Conservation (phyloP, 2,113 vertebrate species). For the Monopterus albus region DNA sequence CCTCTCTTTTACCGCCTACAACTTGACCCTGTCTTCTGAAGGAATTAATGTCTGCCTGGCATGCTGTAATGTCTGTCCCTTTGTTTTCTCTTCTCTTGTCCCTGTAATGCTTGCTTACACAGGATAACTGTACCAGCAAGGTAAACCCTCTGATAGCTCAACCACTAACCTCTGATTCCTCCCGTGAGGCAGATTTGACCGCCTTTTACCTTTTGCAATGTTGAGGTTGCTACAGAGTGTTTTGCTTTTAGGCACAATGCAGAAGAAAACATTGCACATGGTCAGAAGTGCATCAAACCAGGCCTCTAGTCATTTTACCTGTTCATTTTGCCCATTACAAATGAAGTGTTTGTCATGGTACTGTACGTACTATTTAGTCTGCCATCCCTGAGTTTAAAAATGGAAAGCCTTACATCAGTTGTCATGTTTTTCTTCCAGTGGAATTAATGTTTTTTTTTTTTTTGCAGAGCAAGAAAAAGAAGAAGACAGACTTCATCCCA, state of each 20-base stretch:
- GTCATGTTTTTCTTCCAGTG: neutral
- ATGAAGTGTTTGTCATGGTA: conserved; percentile 2
- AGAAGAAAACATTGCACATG: neutral
- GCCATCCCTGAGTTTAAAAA: conserved; percentile 16
- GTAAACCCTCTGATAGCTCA: conserved; percentile 82
- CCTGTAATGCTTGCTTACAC: conserved; percentile 84
- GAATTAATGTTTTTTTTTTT: conserved; percentile 58
- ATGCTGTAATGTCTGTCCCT: conserved; percentile 71
- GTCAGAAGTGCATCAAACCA: conserved; percentile 18
- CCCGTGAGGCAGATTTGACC: conserved; percentile 35
- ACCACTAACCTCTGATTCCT: conserved; percentile 43
- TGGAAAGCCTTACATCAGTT: neutral
- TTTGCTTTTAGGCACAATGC: neutral
- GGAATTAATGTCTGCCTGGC: conserved; percentile 47
- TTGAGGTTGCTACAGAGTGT: neutral
- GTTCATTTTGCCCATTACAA: neutral
- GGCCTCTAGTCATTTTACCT: conserved; percentile 11
- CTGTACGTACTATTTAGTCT: neutral
- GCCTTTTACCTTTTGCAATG: conserved; percentile 13
- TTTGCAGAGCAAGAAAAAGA: conserved; percentile 97
- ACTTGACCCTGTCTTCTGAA: conserved; percentile 39
- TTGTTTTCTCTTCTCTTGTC: conserved; percentile 74
- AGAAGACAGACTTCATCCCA: conserved; percentile 98
- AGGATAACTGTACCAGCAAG: conserved; percentile 99
- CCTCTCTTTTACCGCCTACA: conserved; percentile 19